Conservation (phyloP, 2,888 invertebrate genomes). For the Mythimna vitellina region DNA sequence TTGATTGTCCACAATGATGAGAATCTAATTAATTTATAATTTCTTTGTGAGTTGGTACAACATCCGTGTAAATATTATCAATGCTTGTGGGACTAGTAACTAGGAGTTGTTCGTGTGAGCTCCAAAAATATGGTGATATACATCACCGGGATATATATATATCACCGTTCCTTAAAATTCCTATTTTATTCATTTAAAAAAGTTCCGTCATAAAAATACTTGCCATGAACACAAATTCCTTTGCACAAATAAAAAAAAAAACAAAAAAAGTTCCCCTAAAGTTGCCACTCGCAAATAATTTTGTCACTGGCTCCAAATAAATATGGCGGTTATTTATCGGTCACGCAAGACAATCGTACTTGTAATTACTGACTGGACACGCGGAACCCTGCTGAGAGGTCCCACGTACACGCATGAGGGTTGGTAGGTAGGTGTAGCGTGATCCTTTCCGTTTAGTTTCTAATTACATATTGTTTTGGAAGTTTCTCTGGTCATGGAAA, state of each 20-base stretch:
- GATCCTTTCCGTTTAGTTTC: constrained; percentile 26
- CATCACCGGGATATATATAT: too few relatives aligned
- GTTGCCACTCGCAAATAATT: constrained; percentile 67
- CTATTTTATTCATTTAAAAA: not conserved
- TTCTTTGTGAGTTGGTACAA: too few relatives aligned
- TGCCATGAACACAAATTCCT: not conserved
- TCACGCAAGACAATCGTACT: constrained; percentile 73
- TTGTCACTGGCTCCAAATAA: constrained; percentile 74
- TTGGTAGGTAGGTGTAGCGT: constrained; percentile 26
- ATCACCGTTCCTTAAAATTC: not conserved
- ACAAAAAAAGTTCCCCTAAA: constrained; percentile 23
- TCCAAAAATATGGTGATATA: too few relatives aligned
- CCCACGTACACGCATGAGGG: constrained; percentile 55
- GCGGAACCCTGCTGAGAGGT: constrained; percentile 68
- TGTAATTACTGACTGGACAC: constrained; percentile 83
- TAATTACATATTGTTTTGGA: constrained; percentile 31
- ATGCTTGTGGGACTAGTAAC: too few relatives aligned
- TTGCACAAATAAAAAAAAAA: constrained; percentile 30
- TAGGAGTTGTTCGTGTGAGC: too few relatives aligned
- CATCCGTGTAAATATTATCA: too few relatives aligned
- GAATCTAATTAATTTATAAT: too few relatives aligned
- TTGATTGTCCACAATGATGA: too few relatives aligned
- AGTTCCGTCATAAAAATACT: not conserved
- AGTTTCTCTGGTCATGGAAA: not conserved
- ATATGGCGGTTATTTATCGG: constrained; percentile 77